These are phyloP conservation scores for Bombyx huttoni DNA, from an alignment of 2,888 invertebrate genomes.

Conservation along the genomic window DNA sequence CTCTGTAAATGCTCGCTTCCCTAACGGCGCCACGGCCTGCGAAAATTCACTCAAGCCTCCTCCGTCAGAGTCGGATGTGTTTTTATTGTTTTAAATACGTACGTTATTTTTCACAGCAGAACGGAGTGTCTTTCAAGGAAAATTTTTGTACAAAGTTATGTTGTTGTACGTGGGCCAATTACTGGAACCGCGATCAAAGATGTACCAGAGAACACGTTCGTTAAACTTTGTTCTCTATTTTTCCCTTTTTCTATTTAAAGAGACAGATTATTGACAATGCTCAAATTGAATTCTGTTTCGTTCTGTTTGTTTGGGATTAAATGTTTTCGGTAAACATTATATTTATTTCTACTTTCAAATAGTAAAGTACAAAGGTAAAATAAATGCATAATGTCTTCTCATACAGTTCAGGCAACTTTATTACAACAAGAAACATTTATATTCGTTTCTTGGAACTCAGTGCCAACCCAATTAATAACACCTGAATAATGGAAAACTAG, in stretches of 20 bases:
- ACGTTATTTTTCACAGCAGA: slow-evolving; percentile 49
- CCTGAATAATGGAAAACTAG: too few relatives aligned
- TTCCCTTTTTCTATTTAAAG: slow-evolving; percentile 16
- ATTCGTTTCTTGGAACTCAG: too few relatives aligned
- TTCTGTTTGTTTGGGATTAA: too few relatives aligned
- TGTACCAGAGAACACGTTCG: slow-evolving; percentile 17
- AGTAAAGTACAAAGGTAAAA: too few relatives aligned
- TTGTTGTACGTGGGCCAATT: slow-evolving; percentile 43
- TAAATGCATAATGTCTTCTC: too few relatives aligned
- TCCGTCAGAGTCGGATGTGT: slow-evolving; percentile 45
- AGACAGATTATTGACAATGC: slow-evolving; percentile 4
- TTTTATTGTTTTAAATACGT: slow-evolving; percentile 64
- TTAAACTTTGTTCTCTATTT: slow-evolving; percentile 13
- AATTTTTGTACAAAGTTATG: slow-evolving; percentile 40
- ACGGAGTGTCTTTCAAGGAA: slow-evolving; percentile 23
- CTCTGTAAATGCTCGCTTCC: slow-evolving; percentile 25
- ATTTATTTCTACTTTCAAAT: too few relatives aligned
- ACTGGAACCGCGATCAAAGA: slow-evolving; percentile 24
- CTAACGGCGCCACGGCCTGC: slow-evolving; percentile 16
- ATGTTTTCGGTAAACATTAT: too few relatives aligned
- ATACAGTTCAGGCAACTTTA: too few relatives aligned
- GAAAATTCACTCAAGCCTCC: slow-evolving; percentile 55
- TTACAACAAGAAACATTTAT: too few relatives aligned
- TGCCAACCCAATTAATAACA: too few relatives aligned
- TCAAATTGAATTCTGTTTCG: slow-evolving; percentile 1